Evolutionary conservation across 2,113 vertebrate genomes (phyloP).

Genomic region (Smithornis capensis): DNA sequence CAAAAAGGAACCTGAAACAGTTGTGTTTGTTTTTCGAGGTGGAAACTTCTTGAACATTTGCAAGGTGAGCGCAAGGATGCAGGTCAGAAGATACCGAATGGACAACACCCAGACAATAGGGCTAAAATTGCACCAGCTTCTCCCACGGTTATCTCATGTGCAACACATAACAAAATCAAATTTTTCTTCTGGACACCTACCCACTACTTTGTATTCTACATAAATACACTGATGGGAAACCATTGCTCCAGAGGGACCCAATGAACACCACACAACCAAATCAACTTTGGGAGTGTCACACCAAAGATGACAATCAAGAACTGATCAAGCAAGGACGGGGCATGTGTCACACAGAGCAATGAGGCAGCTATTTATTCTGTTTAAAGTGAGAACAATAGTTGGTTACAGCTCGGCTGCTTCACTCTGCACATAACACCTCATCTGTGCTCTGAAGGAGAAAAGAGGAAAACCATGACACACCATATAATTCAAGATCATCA

Average conservation of each 20-base stretch:
- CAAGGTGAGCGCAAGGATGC: background rate
- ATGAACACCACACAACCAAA: no score
- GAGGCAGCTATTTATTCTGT: background rate
- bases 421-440: background rate
- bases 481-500: conserved; percentile 30
- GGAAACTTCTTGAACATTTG: background rate
- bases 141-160: rapidly evolving
- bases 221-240: background rate
- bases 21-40: background rate
- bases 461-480: background rate
- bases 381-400: background rate
- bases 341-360: background rate
- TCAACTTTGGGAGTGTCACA: background rate
- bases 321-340: background rate
- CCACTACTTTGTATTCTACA: background rate
- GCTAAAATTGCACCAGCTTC: background rate
- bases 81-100: background rate
- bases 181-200: background rate
- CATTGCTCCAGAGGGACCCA: background rate
- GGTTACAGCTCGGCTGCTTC: background rate
- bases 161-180: background rate
- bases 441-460: background rate
- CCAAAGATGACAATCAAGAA: background rate
- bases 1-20: background rate
- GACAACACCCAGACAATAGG: rapidly evolving